Evolutionary conservation across 1,140 invertebrate species (phyloP), one percentile per base, ranked within the genome.

Genomic region (Drosophila erecta): DNA sequence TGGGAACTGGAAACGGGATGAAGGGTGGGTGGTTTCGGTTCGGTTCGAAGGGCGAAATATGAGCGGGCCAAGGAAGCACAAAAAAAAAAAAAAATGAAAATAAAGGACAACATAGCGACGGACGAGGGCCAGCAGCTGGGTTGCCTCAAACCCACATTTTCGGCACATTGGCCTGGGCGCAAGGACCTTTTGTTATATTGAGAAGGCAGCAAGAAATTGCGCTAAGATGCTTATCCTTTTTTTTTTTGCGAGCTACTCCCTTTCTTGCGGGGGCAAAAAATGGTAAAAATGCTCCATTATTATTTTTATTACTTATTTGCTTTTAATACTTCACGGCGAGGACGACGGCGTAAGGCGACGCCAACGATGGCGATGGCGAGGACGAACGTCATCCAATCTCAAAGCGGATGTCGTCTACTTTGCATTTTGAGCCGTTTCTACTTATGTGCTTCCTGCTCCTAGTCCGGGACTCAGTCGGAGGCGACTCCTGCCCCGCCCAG

Each of bases 291-390:
- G 79, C 85, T 76, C 86, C 90, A 90, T 91, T 91, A 91, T 91
- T 91, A 91, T 91, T 91, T 91, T 91, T 91, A 91, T 91, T 90
- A 91, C 90, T 90, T 91, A 91, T 91, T 91, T 91, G 90, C 90
- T 91, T 91, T 91, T 91, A 91, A 91, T 91, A 91, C 85, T 86
- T 78, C 75, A 85, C 85, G 73, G 84, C 55, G 85, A 72, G 41
- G 64, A 71, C 44, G 43, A 67, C 10, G 49, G 33, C 49, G 47
- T 76, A 65, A 20, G 53, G 46, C 47, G 22, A 35, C n/a, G 60
- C 30, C 30, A 30, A 22, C 40, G 41, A 24, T 4, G 59, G 17
- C 50, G 20, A 51, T 15, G 54, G 47, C 64, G 41, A 64, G 70
- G 53, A 75, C 62, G 77, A 89, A 89, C 84, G 85, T 89, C 84